A percentile compares a stretch with the other conserved stretches of the same genome.
phyloP scores from a whole-genome alignment of 2,797 vertebrate genomes.

The Alcedo quadribrachys region DNA sequence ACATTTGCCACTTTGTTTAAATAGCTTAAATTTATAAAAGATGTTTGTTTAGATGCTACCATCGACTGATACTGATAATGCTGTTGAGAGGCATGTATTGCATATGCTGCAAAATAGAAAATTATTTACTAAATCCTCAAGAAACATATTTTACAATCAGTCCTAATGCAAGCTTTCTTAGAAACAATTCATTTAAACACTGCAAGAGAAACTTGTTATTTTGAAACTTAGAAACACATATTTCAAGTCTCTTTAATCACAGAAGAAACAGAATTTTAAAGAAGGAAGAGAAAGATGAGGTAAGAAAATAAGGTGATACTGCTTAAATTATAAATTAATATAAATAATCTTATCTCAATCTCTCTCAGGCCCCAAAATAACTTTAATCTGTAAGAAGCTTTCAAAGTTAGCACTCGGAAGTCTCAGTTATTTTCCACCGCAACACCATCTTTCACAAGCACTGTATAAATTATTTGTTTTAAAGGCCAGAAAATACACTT shows the following conservation, averaged over 20 bases:
- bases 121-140: background rate
- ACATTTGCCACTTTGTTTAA: background rate
- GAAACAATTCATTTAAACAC: background rate
- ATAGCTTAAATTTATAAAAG: background rate
- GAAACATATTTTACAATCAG: background rate
- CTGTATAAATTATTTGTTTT: background rate
- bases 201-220: background rate
- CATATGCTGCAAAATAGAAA: background rate
- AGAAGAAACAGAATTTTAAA: background rate
- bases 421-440: constrained; percentile 59
- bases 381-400: constrained; percentile 65
- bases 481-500: constrained; percentile 1
- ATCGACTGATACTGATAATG: background rate
- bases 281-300: background rate
- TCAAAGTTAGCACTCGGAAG: constrained; percentile 47
- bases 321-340: constrained; percentile 37
- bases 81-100: background rate
- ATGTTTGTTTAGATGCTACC: background rate
- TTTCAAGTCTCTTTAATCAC: background rate
- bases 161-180: background rate
- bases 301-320: background rate
- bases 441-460: background rate
- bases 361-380: constrained; percentile 37
- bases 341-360: constrained; percentile 44
- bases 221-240: background rate